A percentile compares a stretch with the other conserved stretches of the same genome.
Conservation (phyloP, 2,888 invertebrate species). For the Labia minor region DNA sequence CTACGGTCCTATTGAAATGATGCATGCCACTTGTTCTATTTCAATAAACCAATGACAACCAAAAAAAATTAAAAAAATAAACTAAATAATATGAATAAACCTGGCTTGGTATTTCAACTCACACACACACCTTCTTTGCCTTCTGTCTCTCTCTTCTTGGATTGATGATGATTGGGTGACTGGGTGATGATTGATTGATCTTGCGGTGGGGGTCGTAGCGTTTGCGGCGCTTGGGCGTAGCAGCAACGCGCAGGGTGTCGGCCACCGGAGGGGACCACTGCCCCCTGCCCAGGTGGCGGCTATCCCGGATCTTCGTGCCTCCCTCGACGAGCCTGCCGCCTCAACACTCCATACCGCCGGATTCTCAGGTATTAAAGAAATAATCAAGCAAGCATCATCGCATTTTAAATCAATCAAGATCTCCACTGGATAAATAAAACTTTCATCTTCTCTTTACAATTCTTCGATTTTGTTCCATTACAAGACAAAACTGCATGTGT, state of each 20-base stretch:
- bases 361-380: background rate
- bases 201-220: slow-evolving; percentile 38
- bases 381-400: too few relatives aligned
- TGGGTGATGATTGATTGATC: slow-evolving; percentile 18
- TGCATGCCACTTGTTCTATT: slow-evolving; percentile 32
- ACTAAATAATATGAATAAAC: background rate
- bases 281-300: slow-evolving; percentile 71
- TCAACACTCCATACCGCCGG: slow-evolving; percentile 33
- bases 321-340: slow-evolving; percentile 34
- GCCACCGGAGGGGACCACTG: slow-evolving; percentile 64
- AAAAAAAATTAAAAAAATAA: background rate
- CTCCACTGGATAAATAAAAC: too few relatives aligned
- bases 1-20: slow-evolving; percentile 47
- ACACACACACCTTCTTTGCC: background rate
- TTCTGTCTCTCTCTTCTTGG: background rate
- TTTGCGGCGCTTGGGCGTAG: slow-evolving; percentile 39
- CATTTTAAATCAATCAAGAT: too few relatives aligned
- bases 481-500: too few relatives aligned
- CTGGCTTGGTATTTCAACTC: slow-evolving; percentile 4
- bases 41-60: too few relatives aligned
- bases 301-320: slow-evolving; percentile 78
- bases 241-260: slow-evolving; percentile 74
- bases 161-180: background rate
- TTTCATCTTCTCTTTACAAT: too few relatives aligned
- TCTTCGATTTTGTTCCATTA: too few relatives aligned